Conservation (phyloP, 2,113 vertebrate species). For the Camelus bactrianus region DNA sequence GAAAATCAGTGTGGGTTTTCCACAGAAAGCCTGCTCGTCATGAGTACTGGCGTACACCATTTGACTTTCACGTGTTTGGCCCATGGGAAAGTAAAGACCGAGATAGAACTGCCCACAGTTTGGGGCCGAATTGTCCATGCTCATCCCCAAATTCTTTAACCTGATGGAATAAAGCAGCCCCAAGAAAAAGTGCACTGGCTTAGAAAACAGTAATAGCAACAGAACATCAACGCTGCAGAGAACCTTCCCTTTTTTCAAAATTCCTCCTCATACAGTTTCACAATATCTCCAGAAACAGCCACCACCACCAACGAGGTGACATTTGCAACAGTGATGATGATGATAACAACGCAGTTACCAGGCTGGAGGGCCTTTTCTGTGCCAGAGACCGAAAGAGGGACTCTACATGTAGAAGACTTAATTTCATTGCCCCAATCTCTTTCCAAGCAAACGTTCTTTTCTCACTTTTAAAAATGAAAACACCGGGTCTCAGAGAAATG, state of each 20-base stretch:
- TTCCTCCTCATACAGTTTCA: not conserved
- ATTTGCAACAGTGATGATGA: not conserved
- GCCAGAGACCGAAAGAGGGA: not conserved
- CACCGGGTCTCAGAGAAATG: not conserved
- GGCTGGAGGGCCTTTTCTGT: not conserved
- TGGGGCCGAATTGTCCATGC: not conserved
- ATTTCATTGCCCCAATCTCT: not conserved
- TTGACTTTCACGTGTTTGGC: not conserved
- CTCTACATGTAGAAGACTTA: not conserved
- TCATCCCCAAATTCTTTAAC: not conserved
- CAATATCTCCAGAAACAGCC: not conserved
- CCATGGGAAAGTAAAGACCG: not conserved
- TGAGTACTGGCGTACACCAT: not conserved
- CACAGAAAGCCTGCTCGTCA: not conserved
- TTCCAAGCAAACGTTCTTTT: not conserved
- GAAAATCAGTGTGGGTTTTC: not conserved
- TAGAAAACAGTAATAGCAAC: not conserved
- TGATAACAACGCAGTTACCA: not conserved
- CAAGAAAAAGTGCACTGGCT: not conserved
- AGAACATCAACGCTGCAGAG: not conserved
- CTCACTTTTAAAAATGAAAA: conserved; percentile 25
- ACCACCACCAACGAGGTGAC: not conserved
- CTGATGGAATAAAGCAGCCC: not conserved
- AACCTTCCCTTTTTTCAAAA: conserved; percentile 33
- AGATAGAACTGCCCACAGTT: not conserved